phyloP scores from a whole-genome alignment of 1,140 invertebrate genomes.

The Chironomus tepperi region DNA sequence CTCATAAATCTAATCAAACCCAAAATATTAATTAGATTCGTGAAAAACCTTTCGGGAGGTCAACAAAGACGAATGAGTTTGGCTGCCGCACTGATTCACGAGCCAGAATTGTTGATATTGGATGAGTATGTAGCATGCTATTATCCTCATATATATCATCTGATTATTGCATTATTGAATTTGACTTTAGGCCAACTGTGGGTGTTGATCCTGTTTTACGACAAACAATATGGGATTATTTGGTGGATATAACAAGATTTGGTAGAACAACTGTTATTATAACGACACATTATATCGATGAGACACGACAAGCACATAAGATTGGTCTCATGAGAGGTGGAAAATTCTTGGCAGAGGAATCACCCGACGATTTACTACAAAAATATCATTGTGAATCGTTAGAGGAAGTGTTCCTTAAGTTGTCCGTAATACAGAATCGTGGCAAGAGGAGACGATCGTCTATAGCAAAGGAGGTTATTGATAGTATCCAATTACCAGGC shows the following conservation, averaged over 20 bases:
- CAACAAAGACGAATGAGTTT: conserved; percentile 83
- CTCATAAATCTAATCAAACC: conserved; percentile 20
- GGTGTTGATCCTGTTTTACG: conserved; percentile 90
- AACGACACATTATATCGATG: conserved; percentile 96
- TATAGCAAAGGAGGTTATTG: conserved; percentile 63
- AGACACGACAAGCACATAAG: conserved; percentile 81
- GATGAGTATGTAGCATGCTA: conserved; percentile 55
- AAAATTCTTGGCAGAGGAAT: conserved; percentile 81
- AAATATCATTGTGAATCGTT: conserved; percentile 70
- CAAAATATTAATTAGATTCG: conserved; percentile 44
- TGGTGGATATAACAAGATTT: conserved; percentile 77
- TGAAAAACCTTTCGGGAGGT: conserved; percentile 82
- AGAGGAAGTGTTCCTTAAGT: conserved; percentile 87
- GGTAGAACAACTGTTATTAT: conserved; percentile 90
- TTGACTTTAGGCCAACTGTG: conserved; percentile 62
- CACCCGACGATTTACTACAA: conserved; percentile 67
- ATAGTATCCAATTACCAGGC: conserved; percentile 49
- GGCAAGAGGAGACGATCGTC: conserved; percentile 66
- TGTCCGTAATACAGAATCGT: conserved; percentile 73
- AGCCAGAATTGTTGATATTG: conserved; percentile 82
- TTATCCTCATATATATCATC: too few species aligned
- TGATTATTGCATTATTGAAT: too few species aligned
- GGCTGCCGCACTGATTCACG: conserved; percentile 75
- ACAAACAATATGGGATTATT: conserved; percentile 91
- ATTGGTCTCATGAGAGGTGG: conserved; percentile 91